phyloP scores from a whole-genome alignment of 2,113 vertebrate genomes.

The Propithecus coquereli region DNA sequence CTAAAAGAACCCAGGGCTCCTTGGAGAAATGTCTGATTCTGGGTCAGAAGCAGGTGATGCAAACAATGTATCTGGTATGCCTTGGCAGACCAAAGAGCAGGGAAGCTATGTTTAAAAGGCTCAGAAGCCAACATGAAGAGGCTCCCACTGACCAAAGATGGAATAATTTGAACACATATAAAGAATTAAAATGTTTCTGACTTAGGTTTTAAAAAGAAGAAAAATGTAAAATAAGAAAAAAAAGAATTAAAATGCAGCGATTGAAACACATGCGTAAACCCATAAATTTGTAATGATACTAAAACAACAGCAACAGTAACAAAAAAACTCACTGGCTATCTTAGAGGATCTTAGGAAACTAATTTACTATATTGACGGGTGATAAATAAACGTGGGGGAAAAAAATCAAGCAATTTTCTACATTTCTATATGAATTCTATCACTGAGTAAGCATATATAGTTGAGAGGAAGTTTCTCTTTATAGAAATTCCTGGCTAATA shows the following conservation, averaged over 20 bases:
- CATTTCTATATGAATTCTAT: not conserved
- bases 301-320: constrained; percentile 1
- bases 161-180: not conserved
- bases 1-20: not conserved
- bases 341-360: not conserved
- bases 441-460: not conserved
- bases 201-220: too few relatives aligned
- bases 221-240: too few relatives aligned
- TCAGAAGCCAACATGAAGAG: not conserved
- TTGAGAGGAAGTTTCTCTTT: not conserved
- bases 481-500: not conserved
- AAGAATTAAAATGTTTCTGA: not conserved
- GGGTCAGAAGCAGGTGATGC: not conserved
- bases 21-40: not conserved
- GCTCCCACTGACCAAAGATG: not conserved
- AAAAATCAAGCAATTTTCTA: constrained; percentile 2
- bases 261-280: not conserved
- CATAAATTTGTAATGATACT: not conserved
- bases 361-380: not conserved
- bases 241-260: not conserved
- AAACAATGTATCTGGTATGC: not conserved
- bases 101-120: not conserved
- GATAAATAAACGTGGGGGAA: not conserved
- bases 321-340: not conserved
- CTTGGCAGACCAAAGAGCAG: not conserved